Base-by-base conservation (phyloP, 2,888 invertebrate species). In the Exocentrus adspersus region DNA sequence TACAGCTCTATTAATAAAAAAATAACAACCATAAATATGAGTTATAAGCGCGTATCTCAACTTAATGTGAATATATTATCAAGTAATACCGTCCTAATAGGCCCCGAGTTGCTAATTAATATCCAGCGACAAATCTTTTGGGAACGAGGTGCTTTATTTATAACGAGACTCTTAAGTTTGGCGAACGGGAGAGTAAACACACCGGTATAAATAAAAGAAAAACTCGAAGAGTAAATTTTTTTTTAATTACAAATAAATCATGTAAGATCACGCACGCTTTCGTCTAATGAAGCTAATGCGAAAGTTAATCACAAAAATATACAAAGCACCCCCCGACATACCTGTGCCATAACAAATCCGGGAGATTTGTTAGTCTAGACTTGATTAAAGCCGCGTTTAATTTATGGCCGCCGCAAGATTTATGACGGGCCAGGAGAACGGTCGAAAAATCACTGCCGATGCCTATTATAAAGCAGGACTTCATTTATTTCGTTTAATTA, bases 301-400 rank as follows among this genome's bases (percentile, higher is more conserved):
- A 43, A n/a, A 17, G 19, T 5, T 12, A 43, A 20, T 43, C 43
- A 20, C 17, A 20, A 43, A 43, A 37, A 37, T 37, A 37, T 14
- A 37, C 37, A 1, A 37, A 9, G 4, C n/a, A 16, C 48, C 17
- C 17, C n/a, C 30, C n/a, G 17, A 50, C n/a, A 50, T 30, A 16
- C 50, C 50, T 58, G 61, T 58, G n/a, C n/a, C n/a, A n/a, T n/a
- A 57, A 65, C 65, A 65, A 65, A 65, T 65, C 43, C 42, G 21
- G 43, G 43, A 52, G 58, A 51, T 62, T 62, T 61, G 60, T 65
- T 45, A 32, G 51, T 51, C 32, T 42, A 42, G 57, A 61, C 60
- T 67, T 67, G 64, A 67, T 67, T 67, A 67, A 67, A 64, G 58
- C 64, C 60, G 60, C 64, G 63, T 62, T 67, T 67, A 67, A 67